These are phyloP conservation scores for Trachymyrmex cornetzi DNA, from an alignment of 1,140 invertebrate species.

Conservation along the genomic window DNA sequence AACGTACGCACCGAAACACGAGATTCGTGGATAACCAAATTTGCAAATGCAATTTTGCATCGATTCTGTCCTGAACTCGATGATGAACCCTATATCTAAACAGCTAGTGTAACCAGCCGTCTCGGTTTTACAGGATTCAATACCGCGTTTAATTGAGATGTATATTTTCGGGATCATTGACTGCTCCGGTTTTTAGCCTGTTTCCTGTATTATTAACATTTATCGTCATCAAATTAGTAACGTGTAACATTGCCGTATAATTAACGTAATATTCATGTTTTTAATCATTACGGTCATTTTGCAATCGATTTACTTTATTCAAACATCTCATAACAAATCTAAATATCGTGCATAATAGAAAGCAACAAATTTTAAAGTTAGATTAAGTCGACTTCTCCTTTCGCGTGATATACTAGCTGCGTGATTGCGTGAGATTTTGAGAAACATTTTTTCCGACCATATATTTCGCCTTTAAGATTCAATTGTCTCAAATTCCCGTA, in stretches of 20 bases:
- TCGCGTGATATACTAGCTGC: not conserved
- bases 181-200: not conserved
- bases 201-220: slow-evolving; percentile 2
- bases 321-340: not conserved
- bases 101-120: slow-evolving; percentile 25
- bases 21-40: slow-evolving; percentile 41
- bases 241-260: not conserved
- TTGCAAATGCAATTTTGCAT: slow-evolving; percentile 47
- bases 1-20: slow-evolving; percentile 3
- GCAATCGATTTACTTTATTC: not conserved
- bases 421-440: not conserved
- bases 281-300: not conserved
- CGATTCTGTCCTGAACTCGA: slow-evolving; percentile 20
- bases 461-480: not conserved
- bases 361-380: not conserved
- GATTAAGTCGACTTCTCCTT: not conserved
- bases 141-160: slow-evolving; percentile 35
- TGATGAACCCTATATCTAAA: slow-evolving; percentile 25
- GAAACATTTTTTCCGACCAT: not conserved
- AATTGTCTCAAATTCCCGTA: not conserved
- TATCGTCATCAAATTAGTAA: not conserved
- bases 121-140: slow-evolving; percentile 4
- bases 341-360: not conserved
- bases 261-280: slow-evolving; percentile 15
- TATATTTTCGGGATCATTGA: slow-evolving; percentile 28